phyloP scores from a whole-genome alignment of 2,113 vertebrate genomes.

The Chascanopsetta lugubris region DNA sequence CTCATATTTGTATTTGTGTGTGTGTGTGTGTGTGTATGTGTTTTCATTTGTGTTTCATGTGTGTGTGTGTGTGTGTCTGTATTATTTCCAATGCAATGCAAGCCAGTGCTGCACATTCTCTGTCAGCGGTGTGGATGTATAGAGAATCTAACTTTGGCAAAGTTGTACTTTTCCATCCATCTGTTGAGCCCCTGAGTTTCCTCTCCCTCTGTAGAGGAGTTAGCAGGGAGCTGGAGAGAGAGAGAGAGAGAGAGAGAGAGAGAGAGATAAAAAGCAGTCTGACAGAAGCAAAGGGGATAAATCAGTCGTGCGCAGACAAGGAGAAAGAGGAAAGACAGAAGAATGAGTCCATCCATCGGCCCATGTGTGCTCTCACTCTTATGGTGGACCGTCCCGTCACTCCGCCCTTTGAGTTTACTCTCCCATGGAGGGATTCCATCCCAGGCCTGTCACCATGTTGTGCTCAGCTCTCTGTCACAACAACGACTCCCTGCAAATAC shows the following conservation, averaged over 20 bases:
- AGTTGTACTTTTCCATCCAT: slow-evolving; percentile 48
- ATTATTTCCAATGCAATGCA: no score
- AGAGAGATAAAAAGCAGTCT: slow-evolving; percentile 53
- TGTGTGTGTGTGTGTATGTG: no score
- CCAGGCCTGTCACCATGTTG: not conserved
- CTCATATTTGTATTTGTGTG: no score
- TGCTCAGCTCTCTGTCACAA: not conserved
- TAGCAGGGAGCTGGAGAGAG: slow-evolving; percentile 42
- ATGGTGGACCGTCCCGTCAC: slow-evolving; percentile 17
- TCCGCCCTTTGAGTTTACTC: slow-evolving; percentile 15
- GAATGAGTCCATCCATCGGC: slow-evolving; percentile 31
- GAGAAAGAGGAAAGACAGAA: slow-evolving; percentile 30
- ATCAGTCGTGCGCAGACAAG: slow-evolving; percentile 40
- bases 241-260: slow-evolving; percentile 55
- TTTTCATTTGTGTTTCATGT: no score
- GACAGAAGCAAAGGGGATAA: slow-evolving; percentile 58
- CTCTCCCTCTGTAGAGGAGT: slow-evolving; percentile 29
- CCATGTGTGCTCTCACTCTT: slow-evolving; percentile 29
- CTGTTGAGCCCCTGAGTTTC: slow-evolving; percentile 36
- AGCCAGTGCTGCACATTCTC: slow-evolving; percentile 1
- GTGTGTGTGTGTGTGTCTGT: no score
- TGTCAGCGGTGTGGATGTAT: slow-evolving; percentile 29
- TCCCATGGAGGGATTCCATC: not conserved
- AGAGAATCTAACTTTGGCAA: slow-evolving; percentile 42
- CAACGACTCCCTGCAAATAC: no score